Evolutionary conservation across 2,888 invertebrate species (phyloP).

Genomic region (Dysmachus trigonus): DNA sequence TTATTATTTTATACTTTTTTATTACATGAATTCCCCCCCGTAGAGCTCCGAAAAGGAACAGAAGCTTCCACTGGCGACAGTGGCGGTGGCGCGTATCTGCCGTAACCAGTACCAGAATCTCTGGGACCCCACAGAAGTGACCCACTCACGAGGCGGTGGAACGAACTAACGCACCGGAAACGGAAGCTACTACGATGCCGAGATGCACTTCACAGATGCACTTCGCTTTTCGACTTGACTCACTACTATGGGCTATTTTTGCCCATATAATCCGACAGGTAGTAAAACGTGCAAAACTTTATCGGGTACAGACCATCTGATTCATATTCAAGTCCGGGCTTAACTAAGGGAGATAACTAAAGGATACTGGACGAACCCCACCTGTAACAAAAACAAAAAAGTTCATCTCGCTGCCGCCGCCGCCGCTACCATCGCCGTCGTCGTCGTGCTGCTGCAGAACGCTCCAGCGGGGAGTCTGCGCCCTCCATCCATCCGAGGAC

Average conservation of each 20-base stretch:
- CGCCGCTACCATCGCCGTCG: too few species aligned
- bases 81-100: not conserved
- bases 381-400: constrained; percentile 51
- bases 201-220: constrained; percentile 33
- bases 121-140: not conserved
- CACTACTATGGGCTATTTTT: constrained; percentile 7
- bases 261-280: constrained; percentile 42
- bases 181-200: not conserved
- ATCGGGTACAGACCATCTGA: constrained; percentile 53
- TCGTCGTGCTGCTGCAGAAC: constrained; percentile 11
- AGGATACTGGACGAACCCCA: constrained; percentile 56
- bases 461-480: constrained; percentile 25
- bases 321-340: constrained; percentile 54
- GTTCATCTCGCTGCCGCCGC: not conserved
- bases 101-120: not conserved
- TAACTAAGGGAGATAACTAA: constrained; percentile 54
- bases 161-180: not conserved
- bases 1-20: not conserved
- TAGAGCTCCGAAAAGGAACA: not conserved
- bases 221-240: not conserved
- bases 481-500: not conserved
- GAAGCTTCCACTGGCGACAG: not conserved
- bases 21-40: not conserved
- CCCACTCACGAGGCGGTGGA: not conserved
- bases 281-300: constrained; percentile 46